Evolutionary conservation across 2,888 invertebrate genomes (phyloP), one percentile per base, ranked within the genome.

Genomic region (Hypomecis punctinalis): DNA sequence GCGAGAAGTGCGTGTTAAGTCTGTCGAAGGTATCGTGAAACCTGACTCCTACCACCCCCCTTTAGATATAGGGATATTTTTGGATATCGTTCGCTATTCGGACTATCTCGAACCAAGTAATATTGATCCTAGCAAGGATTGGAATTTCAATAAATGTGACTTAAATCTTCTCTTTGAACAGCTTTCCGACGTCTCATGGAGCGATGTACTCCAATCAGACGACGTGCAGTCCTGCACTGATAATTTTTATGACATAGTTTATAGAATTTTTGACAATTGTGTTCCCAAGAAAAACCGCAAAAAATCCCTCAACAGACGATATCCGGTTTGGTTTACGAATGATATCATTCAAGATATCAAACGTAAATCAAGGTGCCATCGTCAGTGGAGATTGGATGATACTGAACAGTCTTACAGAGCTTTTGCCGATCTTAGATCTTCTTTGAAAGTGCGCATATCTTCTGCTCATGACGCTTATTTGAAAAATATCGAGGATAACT

Each of bases 401-500:
- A 9, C 9, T 9, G 40, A 40, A 10, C 9, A 7, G 10, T 7
- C 7, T 40, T 40, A 40, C 9, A 40, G 40, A 40, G 9, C 0
- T 10, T 40, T 40, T 9, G 8, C 40, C 10, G 40, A 40, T 7
- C 40, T 40, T 7, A 7, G 40, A 40, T 5, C 9, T 5, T 7
- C 8, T 0, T 11, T 45, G n/a, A 45, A 45, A 7, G 5, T 7
- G 6, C 45, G 45, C 11, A 7, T 45, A 6, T 11, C 45, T 5
- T n/a, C n/a, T 11, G 11, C 45, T 4, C 7, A 45, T 33, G 37
- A 37, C 6, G 7, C 4, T 6, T 33, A 61, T 33, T 10, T 55
- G 23, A 13, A 23, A 33, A 10, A 4, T 6, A 51, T 56, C 6
- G 61, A 61, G 13, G 10, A 36, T 10, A 61, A 55, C 7, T 33